A percentile compares a stretch with the other conserved stretches of the same genome.
Conservation (phyloP, 2,888 invertebrate genomes). For the Aleiodes leptofemur region DNA sequence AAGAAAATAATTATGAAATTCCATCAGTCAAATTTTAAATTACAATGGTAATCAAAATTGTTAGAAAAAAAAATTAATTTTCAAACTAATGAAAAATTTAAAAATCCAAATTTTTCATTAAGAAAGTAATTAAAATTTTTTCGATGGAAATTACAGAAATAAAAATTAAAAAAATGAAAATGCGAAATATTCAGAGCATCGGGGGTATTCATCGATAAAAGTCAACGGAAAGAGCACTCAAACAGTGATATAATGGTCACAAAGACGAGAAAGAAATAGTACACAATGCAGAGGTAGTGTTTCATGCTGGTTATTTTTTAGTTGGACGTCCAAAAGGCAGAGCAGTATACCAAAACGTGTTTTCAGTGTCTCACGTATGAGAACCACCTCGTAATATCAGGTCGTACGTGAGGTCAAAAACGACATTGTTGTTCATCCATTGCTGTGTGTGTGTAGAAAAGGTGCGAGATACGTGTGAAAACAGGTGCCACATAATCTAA, state of each 20-base stretch:
- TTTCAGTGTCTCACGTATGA: slow-evolving; percentile 41
- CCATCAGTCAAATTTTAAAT: too few relatives aligned
- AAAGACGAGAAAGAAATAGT: not conserved
- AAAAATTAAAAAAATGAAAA: too few relatives aligned
- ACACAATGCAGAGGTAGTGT: not conserved
- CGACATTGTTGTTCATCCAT: slow-evolving; percentile 55
- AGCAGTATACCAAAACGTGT: slow-evolving; percentile 17
- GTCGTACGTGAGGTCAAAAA: slow-evolving; percentile 56
- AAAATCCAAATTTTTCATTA: too few relatives aligned
- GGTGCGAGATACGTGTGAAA: slow-evolving; percentile 55
- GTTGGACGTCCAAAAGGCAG: slow-evolving; percentile 5
- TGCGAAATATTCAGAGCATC: too few relatives aligned
- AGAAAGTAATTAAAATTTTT: too few relatives aligned
- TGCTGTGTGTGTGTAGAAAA: slow-evolving; percentile 44
- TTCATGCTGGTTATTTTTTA: slow-evolving; percentile 21
- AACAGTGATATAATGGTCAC: not conserved
- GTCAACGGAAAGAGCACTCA: not conserved
- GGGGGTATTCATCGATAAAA: not conserved
- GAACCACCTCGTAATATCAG: slow-evolving; percentile 54
- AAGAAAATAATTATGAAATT: too few relatives aligned
- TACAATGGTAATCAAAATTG: too few relatives aligned
- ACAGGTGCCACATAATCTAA: slow-evolving; percentile 22
- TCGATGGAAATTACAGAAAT: too few relatives aligned
- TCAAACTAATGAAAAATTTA: too few relatives aligned
- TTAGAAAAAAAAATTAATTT: too few relatives aligned